phyloP scores from a whole-genome alignment of 37 sponge, comb jelly and placozoan species.

The Crambe crambe region DNA sequence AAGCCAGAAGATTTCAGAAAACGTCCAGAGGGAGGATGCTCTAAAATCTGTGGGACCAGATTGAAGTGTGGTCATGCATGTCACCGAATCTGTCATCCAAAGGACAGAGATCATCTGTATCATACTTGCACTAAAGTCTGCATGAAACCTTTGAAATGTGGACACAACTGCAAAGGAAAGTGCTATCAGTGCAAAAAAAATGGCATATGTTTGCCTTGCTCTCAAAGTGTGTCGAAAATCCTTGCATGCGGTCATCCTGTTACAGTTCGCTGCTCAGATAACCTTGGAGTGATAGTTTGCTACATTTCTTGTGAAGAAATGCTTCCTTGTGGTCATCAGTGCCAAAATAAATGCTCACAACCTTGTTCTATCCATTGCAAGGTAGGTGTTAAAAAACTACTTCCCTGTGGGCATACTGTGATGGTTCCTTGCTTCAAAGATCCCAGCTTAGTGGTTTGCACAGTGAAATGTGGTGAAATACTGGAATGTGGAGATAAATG shows the following conservation, averaged over 20 bases:
- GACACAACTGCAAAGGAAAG: slow-evolving; percentile 63
- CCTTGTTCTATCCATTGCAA: slow-evolving; percentile 54
- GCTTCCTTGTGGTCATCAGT: slow-evolving; percentile 81
- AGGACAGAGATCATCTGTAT: slow-evolving; percentile 54
- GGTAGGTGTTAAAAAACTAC: slow-evolving; percentile 8
- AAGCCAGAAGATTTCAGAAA: slow-evolving; percentile 64
- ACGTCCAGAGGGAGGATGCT: slow-evolving; percentile 86
- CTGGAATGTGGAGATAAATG: slow-evolving; percentile 80
- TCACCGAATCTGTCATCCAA: slow-evolving; percentile 67
- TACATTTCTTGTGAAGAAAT: slow-evolving; percentile 39
- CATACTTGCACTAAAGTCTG: slow-evolving; percentile 63
- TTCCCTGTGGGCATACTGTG: slow-evolving; percentile 70
- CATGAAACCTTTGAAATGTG: slow-evolving; percentile 58
- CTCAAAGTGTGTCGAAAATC: slow-evolving; percentile 28
- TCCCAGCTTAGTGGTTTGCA: slow-evolving; percentile 29
- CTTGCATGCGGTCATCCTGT: slow-evolving; percentile 66
- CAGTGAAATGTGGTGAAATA: background rate
- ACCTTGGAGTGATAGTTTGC: slow-evolving; percentile 38
- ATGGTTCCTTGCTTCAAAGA: slow-evolving; percentile 26
- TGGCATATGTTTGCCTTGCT: slow-evolving; percentile 65
- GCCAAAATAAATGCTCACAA: slow-evolving; percentile 59
- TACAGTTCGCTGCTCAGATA: slow-evolving; percentile 28
- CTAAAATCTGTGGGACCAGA: slow-evolving; percentile 44
- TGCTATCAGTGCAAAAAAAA: slow-evolving; percentile 60
- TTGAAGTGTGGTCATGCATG: slow-evolving; percentile 84